A percentile compares a stretch with the other conserved stretches of the same genome.
Evolutionary conservation across 2,888 invertebrate species (phyloP).

Genomic region (Mesorhabditis belari): DNA sequence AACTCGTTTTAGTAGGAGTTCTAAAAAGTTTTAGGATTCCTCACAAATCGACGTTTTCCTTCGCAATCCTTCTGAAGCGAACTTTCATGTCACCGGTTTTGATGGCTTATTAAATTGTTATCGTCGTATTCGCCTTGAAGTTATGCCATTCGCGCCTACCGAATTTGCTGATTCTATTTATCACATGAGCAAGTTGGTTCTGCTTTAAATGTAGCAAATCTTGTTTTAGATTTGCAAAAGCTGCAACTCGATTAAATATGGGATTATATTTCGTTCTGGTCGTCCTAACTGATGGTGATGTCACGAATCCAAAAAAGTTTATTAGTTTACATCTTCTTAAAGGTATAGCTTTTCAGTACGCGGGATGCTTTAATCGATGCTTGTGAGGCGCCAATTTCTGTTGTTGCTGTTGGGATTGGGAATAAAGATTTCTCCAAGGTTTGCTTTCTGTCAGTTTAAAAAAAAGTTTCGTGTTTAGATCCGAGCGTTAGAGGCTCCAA

Average conservation of each 20-base stretch:
- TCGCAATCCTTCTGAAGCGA: slow-evolving; percentile 54
- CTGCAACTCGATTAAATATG: slow-evolving; percentile 21
- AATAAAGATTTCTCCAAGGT: not conserved
- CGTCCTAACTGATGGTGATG: slow-evolving; percentile 44
- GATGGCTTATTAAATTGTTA: slow-evolving; percentile 59
- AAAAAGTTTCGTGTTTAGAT: slow-evolving; percentile 2
- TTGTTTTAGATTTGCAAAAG: slow-evolving; percentile 40
- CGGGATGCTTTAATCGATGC: slow-evolving; percentile 38
- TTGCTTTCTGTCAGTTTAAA: not conserved
- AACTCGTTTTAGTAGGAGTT: not conserved
- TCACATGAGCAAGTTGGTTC: slow-evolving; percentile 56
- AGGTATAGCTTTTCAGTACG: slow-evolving; percentile 18
- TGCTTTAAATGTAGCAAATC: not conserved
- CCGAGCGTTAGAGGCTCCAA: slow-evolving; percentile 17
- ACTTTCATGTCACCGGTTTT: slow-evolving; percentile 59
- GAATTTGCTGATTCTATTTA: slow-evolving; percentile 63
- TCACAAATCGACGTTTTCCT: not conserved
- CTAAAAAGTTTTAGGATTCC: not conserved
- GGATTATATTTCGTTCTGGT: slow-evolving; percentile 39
- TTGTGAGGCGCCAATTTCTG: slow-evolving; percentile 37
- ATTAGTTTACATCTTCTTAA: too few relatives aligned
- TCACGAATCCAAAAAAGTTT: slow-evolving; percentile 12
- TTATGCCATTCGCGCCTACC: slow-evolving; percentile 61
- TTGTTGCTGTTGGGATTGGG: slow-evolving; percentile 37
- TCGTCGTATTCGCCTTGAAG: slow-evolving; percentile 57